Evolutionary conservation across 1,140 invertebrate genomes (phyloP), one percentile per base, ranked within the genome.

Genomic region (Eriocheir sinensis): DNA sequence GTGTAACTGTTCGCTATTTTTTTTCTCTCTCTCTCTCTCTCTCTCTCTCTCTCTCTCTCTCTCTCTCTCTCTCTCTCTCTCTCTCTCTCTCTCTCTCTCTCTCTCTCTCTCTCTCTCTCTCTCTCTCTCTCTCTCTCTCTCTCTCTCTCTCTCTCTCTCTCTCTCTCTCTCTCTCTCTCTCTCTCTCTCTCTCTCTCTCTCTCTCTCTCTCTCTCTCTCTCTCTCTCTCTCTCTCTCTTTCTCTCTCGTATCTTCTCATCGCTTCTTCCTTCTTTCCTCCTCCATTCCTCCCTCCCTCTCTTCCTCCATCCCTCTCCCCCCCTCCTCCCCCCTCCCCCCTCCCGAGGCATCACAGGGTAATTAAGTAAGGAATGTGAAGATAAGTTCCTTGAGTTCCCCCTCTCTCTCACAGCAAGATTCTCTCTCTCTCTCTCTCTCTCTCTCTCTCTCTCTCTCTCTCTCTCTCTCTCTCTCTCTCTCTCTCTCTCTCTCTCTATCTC

Each of bases 341-440:
- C 81, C 32, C 81, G 0, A 38, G 81, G 38, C 81, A 85, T 85
- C 60, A 72, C 60, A 72, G 60, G 60, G 60, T 72, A 72, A 72
- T 72, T 72, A 72, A 72, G 60, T 72, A 72, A 72, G 60, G 60
- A 72, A 72, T 72, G 60, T 72, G 60, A 72, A 72, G 60, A 72
- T 72, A 72, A 72, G 60, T 72, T 72, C 60, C 60, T n/a, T 72
- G n/a, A n/a, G n/a, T n/a, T n/a, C n/a, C n/a, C n/a, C n/a, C n/a
- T n/a, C n/a, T n/a, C 60, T 60, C 53, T 72, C 60, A 72, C 60
- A 72, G 60, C n/a, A n/a, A 72, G 60, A 72, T 72, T 12, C 17
- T 72, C 60, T 72, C 60, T 72, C 60, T 72, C 60, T 72, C 60
- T 72, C 60, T 72, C 60, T 72, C 60, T 72, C 60, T 72, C 60